Evolutionary conservation across 1,140 invertebrate genomes (phyloP).

Genomic region (Eriocheir sinensis): DNA sequence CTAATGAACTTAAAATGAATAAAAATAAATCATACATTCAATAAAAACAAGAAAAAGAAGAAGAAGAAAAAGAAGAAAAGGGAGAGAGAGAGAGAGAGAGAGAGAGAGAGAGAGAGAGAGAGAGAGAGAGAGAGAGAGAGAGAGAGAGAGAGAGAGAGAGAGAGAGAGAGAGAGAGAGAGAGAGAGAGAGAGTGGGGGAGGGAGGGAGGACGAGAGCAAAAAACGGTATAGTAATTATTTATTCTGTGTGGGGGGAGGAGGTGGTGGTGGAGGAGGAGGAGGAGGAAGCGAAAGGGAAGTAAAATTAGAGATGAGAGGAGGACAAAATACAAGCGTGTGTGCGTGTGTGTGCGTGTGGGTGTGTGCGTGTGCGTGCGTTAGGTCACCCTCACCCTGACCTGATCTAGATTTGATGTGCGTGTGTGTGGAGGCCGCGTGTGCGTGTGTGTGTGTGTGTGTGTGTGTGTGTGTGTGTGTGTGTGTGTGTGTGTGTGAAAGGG

Average conservation of each 20-base stretch:
- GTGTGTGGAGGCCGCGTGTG: background rate
- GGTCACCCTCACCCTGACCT: conserved; percentile 13
- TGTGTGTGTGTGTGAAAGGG: background rate
- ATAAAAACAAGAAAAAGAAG: background rate
- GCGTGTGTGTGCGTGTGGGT: background rate
- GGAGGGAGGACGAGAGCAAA: background rate
- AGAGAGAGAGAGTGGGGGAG: too few species aligned
- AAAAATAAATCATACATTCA: background rate
- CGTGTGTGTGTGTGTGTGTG: background rate
- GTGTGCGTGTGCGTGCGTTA: background rate
- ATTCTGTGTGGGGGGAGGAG: background rate
- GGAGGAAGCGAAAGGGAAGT: background rate
- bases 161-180: background rate
- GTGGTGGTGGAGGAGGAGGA: background rate
- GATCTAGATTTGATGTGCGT: background rate
- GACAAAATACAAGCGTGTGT: background rate
- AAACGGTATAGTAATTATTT: background rate
- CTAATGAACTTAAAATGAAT: too few species aligned
- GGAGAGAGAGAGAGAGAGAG: background rate
- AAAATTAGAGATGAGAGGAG: background rate
- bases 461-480: conserved; percentile 32
- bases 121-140: background rate
- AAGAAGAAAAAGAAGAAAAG: background rate
- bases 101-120: background rate
- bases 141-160: background rate